phyloP scores from a whole-genome alignment of 1,140 invertebrate species.

The Oryctes rhinoceros region DNA sequence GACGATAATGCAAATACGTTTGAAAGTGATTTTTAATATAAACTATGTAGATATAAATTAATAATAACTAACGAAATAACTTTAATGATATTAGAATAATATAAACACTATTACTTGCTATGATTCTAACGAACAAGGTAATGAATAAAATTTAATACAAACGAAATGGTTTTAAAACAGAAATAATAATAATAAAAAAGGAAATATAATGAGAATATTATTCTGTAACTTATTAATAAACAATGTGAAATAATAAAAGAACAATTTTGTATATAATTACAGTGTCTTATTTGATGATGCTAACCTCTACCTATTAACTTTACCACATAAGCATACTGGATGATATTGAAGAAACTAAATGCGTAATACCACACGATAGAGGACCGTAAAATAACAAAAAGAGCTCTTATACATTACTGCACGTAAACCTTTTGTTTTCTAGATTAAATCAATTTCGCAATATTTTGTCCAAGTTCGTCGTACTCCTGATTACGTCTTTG shows the following conservation, averaged over 20 bases:
- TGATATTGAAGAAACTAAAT: too few species aligned
- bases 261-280: background rate
- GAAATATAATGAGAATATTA: background rate
- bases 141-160: background rate
- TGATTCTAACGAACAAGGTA: background rate
- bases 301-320: too few species aligned
- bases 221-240: constrained; percentile 5
- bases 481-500: too few species aligned
- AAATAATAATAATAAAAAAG: too few species aligned
- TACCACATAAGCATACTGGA: too few species aligned
- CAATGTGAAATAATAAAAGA: background rate
- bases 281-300: background rate
- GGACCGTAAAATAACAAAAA: too few species aligned
- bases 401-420: too few species aligned
- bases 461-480: too few species aligned
- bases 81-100: background rate
- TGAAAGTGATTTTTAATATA: background rate
- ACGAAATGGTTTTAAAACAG: too few species aligned
- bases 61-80: background rate
- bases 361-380: too few species aligned
- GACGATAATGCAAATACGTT: background rate
- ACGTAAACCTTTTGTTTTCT: too few species aligned
- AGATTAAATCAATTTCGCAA: too few species aligned
- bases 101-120: background rate
- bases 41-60: background rate